Evolutionary conservation across 2,797 vertebrate genomes (phyloP).

Genomic region (Hozukius guyotensis): DNA sequence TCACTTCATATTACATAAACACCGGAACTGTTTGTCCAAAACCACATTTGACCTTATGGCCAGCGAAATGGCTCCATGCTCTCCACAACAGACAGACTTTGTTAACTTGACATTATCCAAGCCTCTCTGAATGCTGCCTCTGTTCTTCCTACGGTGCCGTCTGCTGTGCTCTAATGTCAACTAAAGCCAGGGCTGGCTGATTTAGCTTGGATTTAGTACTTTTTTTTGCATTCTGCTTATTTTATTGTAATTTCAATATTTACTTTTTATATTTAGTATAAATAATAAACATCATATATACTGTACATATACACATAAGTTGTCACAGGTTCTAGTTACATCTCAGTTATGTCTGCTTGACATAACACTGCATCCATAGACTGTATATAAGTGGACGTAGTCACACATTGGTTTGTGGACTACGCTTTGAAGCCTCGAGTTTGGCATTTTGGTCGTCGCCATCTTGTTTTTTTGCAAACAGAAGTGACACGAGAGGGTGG

Average conservation of each 20-base stretch:
- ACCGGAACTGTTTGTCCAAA: conserved; percentile 21
- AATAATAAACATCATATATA: background rate
- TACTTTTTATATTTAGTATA: background rate
- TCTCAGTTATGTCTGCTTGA: background rate
- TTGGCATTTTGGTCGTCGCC: too few relatives aligned
- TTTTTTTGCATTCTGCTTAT: background rate
- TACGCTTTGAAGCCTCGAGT: too few relatives aligned
- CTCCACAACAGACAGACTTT: conserved; percentile 54
- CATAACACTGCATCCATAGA: background rate
- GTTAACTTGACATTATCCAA: conserved; percentile 69
- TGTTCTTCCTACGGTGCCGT: conserved; percentile 37
- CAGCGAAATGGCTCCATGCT: conserved; percentile 33
- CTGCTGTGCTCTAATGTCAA: conserved; percentile 17
- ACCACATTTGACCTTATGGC: conserved; percentile 38
- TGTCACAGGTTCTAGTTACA: background rate
- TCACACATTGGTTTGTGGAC: background rate
- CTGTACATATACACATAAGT: background rate
- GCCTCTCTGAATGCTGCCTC: conserved; percentile 37
- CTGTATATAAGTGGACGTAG: background rate
- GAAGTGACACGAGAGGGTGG: too few relatives aligned
- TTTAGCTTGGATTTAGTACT: background rate
- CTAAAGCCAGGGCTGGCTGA: background rate
- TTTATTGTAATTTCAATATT: background rate
- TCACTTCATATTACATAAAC: conserved; percentile 1
- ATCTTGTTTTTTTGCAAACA: too few relatives aligned